A percentile compares a stretch with the other conserved stretches of the same genome.
phyloP scores from a whole-genome alignment of 2,797 vertebrate species.

The Carcharodon carcharias region DNA sequence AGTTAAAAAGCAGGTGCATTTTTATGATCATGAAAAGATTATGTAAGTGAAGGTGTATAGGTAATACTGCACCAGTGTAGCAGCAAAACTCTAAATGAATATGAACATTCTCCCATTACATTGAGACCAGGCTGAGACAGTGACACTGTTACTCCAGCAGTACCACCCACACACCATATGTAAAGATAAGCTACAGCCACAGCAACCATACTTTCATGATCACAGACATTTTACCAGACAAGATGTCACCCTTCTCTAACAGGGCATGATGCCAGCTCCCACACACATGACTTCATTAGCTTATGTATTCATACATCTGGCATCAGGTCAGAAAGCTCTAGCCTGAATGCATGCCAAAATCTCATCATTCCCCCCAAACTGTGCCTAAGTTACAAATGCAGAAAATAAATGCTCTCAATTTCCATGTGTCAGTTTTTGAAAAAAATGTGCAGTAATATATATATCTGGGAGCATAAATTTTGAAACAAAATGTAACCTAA shows the following conservation, averaged over 20 bases:
- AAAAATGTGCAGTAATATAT: neutral
- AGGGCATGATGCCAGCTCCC: conserved; percentile 41
- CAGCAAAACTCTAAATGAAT: neutral
- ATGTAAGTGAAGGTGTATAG: neutral
- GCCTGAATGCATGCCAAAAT: conserved; percentile 40
- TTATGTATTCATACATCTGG: conserved; percentile 42
- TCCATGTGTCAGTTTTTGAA: neutral
- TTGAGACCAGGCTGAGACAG: conserved; percentile 29
- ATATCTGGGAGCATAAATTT: neutral
- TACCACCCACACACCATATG: conserved; percentile 37
- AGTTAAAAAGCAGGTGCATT: neutral
- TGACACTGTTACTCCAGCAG: conserved; percentile 11
- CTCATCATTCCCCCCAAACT: conserved; percentile 39
- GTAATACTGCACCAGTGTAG: neutral
- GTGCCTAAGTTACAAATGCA: conserved; percentile 36
- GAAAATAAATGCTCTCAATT: conserved; percentile 31
- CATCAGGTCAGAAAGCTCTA: conserved; percentile 36
- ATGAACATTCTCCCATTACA: conserved; percentile 7
- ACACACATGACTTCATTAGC: conserved; percentile 41
- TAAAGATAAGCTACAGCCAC: conserved; percentile 41
- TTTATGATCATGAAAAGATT: neutral
- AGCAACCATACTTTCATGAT: conserved; percentile 41
- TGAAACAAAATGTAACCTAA: conserved; percentile 10
- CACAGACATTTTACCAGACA: conserved; percentile 41
- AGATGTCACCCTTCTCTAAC: conserved; percentile 41